Conservation (phyloP, 2,797 vertebrate species). For the Falco concolor region DNA sequence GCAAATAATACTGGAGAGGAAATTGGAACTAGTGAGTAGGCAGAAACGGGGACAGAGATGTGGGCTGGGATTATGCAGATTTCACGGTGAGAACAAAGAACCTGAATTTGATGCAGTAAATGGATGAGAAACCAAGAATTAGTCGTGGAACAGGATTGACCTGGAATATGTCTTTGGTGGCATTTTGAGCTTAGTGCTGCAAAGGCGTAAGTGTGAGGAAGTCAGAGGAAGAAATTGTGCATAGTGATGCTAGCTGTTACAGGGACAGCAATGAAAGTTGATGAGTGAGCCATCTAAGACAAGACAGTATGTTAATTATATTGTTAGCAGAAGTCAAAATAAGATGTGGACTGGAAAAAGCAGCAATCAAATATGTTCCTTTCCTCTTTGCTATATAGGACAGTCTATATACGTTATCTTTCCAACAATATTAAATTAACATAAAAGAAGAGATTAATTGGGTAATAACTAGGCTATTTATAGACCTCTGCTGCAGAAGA, state of each 20-base stretch:
- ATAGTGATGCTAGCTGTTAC: neutral
- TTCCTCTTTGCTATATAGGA: neutral
- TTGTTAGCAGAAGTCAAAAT: neutral
- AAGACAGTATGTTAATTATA: neutral
- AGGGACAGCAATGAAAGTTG: neutral
- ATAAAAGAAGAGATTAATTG: neutral
- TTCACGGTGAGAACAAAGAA: neutral
- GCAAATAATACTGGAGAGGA: neutral
- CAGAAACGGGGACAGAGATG: neutral
- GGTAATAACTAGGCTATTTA: neutral
- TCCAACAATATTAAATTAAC: neutral
- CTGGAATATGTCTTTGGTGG: neutral
- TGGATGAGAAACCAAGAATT: neutral
- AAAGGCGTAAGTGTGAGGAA: neutral
- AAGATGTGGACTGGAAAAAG: neutral
- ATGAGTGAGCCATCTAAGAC: neutral
- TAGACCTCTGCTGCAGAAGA: neutral
- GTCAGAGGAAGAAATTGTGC: neutral
- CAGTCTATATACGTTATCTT: neutral
- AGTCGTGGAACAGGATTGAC: neutral
- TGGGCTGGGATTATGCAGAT: constrained; percentile 23
- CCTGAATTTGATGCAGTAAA: neutral
- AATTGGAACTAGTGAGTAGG: constrained; percentile 30
- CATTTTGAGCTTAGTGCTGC: neutral
- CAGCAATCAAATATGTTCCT: neutral